A percentile compares a stretch with the other conserved stretches of the same genome.
Conservation (phyloP, 2,888 invertebrate genomes). For the Scaptomyza caliginosa region DNA sequence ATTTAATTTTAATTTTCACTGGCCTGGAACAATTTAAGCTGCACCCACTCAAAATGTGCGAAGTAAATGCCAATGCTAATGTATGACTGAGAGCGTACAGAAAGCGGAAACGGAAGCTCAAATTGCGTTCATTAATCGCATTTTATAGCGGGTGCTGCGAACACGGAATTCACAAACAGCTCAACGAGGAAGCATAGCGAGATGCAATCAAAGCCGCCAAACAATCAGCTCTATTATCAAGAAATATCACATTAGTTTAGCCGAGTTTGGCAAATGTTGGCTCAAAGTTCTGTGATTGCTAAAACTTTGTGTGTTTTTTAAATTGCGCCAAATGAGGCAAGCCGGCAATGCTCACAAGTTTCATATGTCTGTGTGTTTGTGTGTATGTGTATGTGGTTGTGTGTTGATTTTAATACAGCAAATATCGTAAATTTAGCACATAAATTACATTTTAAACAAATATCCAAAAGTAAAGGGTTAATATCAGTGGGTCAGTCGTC, state of each 20-base stretch:
- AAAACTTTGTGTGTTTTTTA: slow-evolving; percentile 59
- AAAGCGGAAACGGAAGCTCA: slow-evolving; percentile 50
- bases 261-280: slow-evolving; percentile 38
- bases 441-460: slow-evolving; percentile 73
- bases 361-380: background rate
- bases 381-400: slow-evolving; percentile 1
- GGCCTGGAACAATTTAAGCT: background rate
- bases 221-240: slow-evolving; percentile 61
- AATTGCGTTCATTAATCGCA: slow-evolving; percentile 53
- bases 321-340: slow-evolving; percentile 62
- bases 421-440: slow-evolving; percentile 68
- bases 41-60: slow-evolving; percentile 1
- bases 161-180: slow-evolving; percentile 48
- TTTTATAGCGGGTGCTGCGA: slow-evolving; percentile 45
- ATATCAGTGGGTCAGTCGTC: slow-evolving; percentile 47
- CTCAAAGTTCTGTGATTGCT: slow-evolving; percentile 49
- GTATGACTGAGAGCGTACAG: slow-evolving; percentile 8
- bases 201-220: slow-evolving; percentile 22
- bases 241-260: slow-evolving; percentile 63
- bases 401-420: slow-evolving; percentile 69
- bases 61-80: slow-evolving; percentile 16
- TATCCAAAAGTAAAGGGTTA: slow-evolving; percentile 72
- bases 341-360: slow-evolving; percentile 1
- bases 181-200: background rate
- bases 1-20: background rate